phyloP scores from a whole-genome alignment of 2,113 vertebrate genomes.

The Plecturocebus donacophilus region DNA sequence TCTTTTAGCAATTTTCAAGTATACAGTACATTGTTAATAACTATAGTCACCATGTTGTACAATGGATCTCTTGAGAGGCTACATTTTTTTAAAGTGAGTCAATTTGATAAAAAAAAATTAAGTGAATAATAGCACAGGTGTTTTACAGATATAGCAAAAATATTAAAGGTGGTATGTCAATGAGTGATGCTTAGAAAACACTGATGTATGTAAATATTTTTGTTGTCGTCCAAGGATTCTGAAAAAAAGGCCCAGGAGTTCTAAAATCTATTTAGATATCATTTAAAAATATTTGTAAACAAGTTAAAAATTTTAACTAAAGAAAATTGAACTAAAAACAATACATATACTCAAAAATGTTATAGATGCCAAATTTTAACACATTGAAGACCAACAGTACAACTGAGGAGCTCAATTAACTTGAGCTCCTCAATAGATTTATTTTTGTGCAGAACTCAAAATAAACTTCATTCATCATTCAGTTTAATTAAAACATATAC shows the following conservation, averaged over 20 bases:
- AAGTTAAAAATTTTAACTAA: neutral
- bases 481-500: neutral
- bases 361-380: neutral
- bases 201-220: neutral
- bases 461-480: neutral
- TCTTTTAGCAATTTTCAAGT: neutral
- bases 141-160: neutral
- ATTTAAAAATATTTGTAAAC: neutral
- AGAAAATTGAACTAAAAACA: neutral
- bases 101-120: neutral
- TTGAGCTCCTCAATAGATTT: neutral
- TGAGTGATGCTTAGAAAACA: slow-evolving; percentile 3
- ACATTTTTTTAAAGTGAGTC: neutral
- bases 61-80: neutral
- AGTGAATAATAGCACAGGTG: neutral
- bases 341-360: neutral
- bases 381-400: neutral
- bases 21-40: neutral
- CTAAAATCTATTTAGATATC: neutral
- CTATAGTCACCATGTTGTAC: neutral
- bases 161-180: neutral
- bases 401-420: neutral
- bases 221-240: slow-evolving; percentile 14
- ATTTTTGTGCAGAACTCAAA: slow-evolving; percentile 9
- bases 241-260: slow-evolving; percentile 5